phyloP scores from a whole-genome alignment of 2,888 invertebrate species.

The Apocheima hispidaria region DNA sequence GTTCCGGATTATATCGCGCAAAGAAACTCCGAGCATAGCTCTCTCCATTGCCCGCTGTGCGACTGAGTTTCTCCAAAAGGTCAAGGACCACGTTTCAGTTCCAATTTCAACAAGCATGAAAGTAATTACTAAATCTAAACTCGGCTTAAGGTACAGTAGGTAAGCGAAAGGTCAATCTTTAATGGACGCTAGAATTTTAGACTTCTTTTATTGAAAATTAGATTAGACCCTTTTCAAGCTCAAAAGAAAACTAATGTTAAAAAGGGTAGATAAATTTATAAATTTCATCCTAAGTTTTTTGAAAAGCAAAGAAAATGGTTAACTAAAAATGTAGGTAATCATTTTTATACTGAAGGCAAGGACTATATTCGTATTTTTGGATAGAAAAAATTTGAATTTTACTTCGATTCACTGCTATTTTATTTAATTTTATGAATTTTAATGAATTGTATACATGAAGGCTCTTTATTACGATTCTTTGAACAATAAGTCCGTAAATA shows the following conservation, averaged over 20 bases:
- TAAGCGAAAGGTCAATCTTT: constrained; percentile 6
- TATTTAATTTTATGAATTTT: too few species aligned
- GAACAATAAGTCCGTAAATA: background rate
- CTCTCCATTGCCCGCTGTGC: too few species aligned
- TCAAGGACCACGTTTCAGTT: too few species aligned
- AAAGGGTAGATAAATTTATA: background rate
- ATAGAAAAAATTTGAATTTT: background rate
- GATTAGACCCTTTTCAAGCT: constrained; percentile 18
- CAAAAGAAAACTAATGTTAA: constrained; percentile 6
- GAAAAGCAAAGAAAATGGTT: constrained; percentile 2
- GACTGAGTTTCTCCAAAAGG: too few species aligned
- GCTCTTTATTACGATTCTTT: too few species aligned
- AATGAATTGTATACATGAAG: too few species aligned
- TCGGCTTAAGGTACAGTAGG: background rate
- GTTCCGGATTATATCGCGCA: too few species aligned
- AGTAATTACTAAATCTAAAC: too few species aligned
- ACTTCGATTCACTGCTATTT: background rate
- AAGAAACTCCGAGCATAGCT: too few species aligned
- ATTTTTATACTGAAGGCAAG: background rate
- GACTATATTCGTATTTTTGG: background rate
- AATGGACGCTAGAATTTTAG: background rate
- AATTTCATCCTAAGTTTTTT: constrained; percentile 5
- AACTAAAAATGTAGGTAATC: background rate
- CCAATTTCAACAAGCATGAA: too few species aligned
- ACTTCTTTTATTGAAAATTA: constrained; percentile 5